Conservation (phyloP, 2,113 vertebrate genomes). For the Pardalotus punctatus region DNA sequence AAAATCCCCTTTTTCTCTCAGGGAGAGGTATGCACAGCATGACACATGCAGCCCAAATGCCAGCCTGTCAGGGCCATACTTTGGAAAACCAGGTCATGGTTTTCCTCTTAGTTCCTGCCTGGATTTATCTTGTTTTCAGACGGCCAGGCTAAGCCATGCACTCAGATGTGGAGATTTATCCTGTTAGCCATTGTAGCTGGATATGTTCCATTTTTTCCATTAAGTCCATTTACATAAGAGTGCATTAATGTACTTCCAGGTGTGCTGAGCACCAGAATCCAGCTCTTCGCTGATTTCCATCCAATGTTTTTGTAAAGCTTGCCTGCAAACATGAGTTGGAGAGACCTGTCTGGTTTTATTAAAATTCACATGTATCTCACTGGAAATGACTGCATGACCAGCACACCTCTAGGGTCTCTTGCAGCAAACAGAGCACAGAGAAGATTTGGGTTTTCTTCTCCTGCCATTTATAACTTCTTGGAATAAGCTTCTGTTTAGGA, state of each 20-base stretch:
- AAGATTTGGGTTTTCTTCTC: background rate
- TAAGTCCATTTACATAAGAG: conserved; percentile 6
- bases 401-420: background rate
- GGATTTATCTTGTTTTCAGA: background rate
- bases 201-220: conserved; percentile 1
- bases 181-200: background rate
- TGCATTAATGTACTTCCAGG: background rate
- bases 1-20: background rate
- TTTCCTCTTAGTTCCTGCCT: background rate
- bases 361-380: conserved; percentile 19
- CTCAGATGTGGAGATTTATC: background rate
- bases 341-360: conserved; percentile 8
- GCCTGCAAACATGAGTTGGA: background rate
- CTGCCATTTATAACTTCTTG: background rate
- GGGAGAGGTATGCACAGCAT: accelerated
- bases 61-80: accelerated
- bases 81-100: background rate
- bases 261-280: background rate
- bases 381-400: background rate
- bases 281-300: background rate
- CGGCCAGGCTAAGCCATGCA: background rate
- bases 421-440: background rate
- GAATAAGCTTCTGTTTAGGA: background rate
- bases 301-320: background rate
- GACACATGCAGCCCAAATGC: background rate